Percentiles rank a stretch among this genome's conserved stretches.
These are phyloP conservation scores for Drosophila flavopinicola DNA, from an alignment of 2,888 invertebrate species.

Conservation along the genomic window DNA sequence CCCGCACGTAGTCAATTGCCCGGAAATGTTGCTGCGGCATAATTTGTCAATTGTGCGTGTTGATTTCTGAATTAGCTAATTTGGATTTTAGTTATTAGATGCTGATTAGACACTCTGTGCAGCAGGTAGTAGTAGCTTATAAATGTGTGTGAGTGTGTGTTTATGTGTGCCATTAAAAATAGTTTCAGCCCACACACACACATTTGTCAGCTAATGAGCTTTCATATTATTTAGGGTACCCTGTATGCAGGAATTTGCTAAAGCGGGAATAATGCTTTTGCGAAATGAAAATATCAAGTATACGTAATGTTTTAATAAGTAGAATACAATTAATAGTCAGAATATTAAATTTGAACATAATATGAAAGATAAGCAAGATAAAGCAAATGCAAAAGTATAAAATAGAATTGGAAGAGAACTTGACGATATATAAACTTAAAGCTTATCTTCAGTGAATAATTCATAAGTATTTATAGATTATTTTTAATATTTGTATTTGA, in stretches of 20 bases:
- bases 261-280: conserved; percentile 1
- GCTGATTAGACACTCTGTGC: conserved; percentile 64
- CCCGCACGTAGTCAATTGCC: conserved; percentile 74
- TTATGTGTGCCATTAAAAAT: conserved; percentile 34
- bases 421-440: too few relatives aligned
- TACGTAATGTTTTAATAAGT: too few relatives aligned
- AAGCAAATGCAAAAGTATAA: too few relatives aligned
- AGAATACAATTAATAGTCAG: too few relatives aligned
- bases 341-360: too few relatives aligned
- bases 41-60: conserved; percentile 81
- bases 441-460: too few relatives aligned
- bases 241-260: not conserved
- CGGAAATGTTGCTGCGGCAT: conserved; percentile 80
- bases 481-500: too few relatives aligned
- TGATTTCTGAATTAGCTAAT: conserved; percentile 82
- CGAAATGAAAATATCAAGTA: not conserved
- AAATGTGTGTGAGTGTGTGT: not conserved
- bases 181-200: conserved; percentile 28
- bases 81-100: conserved; percentile 79
- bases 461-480: too few relatives aligned
- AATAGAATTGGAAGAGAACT: too few relatives aligned
- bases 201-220: conserved; percentile 63
- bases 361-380: too few relatives aligned
- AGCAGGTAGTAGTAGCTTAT: not conserved
- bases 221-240: conserved; percentile 47